Base-by-base conservation (phyloP, 2,113 vertebrate species). In the Tachysurus fulvidraco region DNA sequence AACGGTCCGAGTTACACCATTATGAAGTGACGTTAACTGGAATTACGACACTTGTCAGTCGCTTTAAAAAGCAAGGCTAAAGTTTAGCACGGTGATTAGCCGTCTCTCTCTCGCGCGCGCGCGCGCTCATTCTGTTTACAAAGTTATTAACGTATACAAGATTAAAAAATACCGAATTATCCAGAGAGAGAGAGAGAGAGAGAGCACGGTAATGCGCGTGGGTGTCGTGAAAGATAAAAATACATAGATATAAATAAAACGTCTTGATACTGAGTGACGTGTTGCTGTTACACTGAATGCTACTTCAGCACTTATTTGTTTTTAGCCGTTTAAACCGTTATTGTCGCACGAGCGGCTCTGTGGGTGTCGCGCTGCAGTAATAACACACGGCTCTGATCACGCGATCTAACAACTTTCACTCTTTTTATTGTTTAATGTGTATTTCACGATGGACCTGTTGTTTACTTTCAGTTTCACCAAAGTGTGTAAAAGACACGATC, bases 311-410 rank as follows among this genome's bases (percentile, higher is more conserved):
- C 77, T 55, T 14, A n/a, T 10, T 54, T 55, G 50, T 55, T 10
- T 57, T 3, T 55, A 54, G 52, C 77, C 77, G 77, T 79, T 79
- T 17, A 30, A 79, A 79, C 77, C 77, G 77, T 57, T 57, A 79
- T 55, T 52, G 4, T 17, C 10, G 44, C 71, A 44, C 41, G 71
- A 74, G 71, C 41, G 17, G 69, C 69, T 36, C 25, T 65, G 62
- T 28, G 62, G 62, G 62, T n/a, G 8, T 65, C 64, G 64, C 64
- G 60, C 30, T 73, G 41, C 71, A 25, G 36, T 36, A 36, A 36
- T 36, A 36, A 36, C 36, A 36, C 36, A 36, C 36, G 71, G 17
- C 9, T 41, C 30, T 41, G 30, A 19, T 2, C 30, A 36, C 14
- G 36, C 8, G 9, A 69, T 6, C 16, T 8, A 8, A 36, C 30